Evolutionary conservation across 2,113 vertebrate genomes (phyloP).

Genomic region (Actinemys pallida): DNA sequence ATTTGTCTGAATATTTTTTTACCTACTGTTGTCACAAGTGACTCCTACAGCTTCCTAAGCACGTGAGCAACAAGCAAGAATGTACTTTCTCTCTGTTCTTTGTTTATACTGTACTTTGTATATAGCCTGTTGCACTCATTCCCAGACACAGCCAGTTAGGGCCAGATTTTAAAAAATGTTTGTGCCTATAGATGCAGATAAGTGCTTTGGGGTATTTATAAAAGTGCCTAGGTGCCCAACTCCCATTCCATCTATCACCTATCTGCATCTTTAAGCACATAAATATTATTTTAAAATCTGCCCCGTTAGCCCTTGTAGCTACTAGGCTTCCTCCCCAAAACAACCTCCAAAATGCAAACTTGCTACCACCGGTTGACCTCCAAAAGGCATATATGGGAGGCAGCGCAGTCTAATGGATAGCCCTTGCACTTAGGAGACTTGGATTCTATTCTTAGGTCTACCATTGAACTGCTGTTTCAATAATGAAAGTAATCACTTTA

Average conservation of each 20-base stretch:
- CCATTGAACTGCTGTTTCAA: not conserved
- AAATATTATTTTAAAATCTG: not conserved
- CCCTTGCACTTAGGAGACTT: not conserved
- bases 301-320: not conserved
- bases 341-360: not conserved
- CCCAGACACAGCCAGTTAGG: not conserved
- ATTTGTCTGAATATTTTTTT: accelerated
- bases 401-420: not conserved
- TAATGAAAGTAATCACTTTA: not conserved
- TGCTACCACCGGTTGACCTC: not conserved
- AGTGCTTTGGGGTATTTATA: not conserved
- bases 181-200: not conserved
- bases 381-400: not conserved
- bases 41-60: not conserved
- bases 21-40: not conserved
- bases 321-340: not conserved
- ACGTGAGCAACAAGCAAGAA: not conserved
- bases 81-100: not conserved
- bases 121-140: not conserved
- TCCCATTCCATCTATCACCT: not conserved
- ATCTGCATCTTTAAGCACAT: not conserved
- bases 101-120: not conserved
- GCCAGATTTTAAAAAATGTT: not conserved
- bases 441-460: not conserved
- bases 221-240: not conserved